Base-by-base conservation (phyloP, 2,888 invertebrate species). In the Salticus scenicus region DNA sequence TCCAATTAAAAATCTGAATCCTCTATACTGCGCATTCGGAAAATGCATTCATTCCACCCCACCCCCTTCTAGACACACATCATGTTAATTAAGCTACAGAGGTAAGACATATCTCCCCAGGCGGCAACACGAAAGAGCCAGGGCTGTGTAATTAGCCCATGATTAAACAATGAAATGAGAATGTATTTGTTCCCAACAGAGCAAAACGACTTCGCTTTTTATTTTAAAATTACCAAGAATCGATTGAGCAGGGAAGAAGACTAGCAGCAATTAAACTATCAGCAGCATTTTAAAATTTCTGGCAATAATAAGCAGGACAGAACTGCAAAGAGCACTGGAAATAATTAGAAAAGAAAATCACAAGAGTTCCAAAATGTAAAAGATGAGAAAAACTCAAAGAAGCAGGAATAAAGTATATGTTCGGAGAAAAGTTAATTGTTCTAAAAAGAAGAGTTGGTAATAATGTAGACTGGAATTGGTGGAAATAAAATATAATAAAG, bases 191-290 rank as follows among this genome's bases (percentile, higher is more conserved):
- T 57, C 24, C 57, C 5, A 24, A 57, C 24, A 24, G 24, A 24
- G 57, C 24, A 57, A 57, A 57, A 57, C 24, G 7, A 24, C 57
- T 24, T 57, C 24, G 57, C 24, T 57, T 57, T 57, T 57, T 57
- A 57, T 24, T 24, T 12, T 24, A 57, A 57, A 57, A 57, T 57
- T 24, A 20, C 24, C 1, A 57, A 1, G 57, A 24, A 57, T 57
- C 57, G 57, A 57, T 57, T 47, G 8, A 5, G 24, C 24, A 57
- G 57, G 57, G 24, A 24, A 24, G 24, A 57, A 2, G 24, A 57
- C 57, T 57, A 24, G 57, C 20, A 57, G 57, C 57, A 24, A 57
- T 57, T 57, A 57, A 57, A 57, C 57, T 57, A 57, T 57, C 57
- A 57, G 24, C 57, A 57, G 5, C 57, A 24, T 57, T 24, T 57